Percentiles rank a stretch among this genome's conserved stretches.
phyloP scores from a whole-genome alignment of 2,113 vertebrate species.

The Caranx ignobilis region DNA sequence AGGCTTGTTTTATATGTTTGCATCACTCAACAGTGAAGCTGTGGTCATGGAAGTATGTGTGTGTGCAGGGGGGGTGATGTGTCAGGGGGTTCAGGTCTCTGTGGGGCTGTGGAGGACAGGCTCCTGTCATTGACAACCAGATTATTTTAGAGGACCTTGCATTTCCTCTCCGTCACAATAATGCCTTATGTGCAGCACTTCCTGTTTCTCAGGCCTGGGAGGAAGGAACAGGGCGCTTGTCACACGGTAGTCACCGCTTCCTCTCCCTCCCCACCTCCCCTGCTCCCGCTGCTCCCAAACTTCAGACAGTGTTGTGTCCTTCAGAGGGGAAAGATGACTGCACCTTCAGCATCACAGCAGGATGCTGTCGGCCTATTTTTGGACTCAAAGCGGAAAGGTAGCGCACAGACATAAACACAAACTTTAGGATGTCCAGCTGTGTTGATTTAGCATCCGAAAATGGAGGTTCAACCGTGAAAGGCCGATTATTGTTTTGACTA shows the following conservation, averaged over 20 bases:
- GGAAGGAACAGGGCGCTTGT: conserved; percentile 85
- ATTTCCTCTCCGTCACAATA: conserved; percentile 88
- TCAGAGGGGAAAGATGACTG: conserved; percentile 81
- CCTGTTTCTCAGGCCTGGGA: conserved; percentile 86
- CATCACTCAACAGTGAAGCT: conserved; percentile 52
- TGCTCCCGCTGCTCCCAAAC: conserved; percentile 64
- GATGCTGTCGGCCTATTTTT: conserved; percentile 78
- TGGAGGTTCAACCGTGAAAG: conserved; percentile 53
- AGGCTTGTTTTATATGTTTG: conserved; percentile 29
- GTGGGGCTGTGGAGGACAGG: conserved; percentile 68
- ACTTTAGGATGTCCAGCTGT: conserved; percentile 82
- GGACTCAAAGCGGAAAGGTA: conserved; percentile 79
- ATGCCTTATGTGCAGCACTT: conserved; percentile 84
- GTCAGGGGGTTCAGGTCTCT: conserved; percentile 45
- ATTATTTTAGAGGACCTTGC: conserved; percentile 85
- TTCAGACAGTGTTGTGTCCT: conserved; percentile 83
- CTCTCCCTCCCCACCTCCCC: conserved; percentile 45
- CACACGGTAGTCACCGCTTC: conserved; percentile 85
- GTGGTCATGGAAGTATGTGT: not conserved
- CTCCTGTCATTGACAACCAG: conserved; percentile 81
- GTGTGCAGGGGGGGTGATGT: not conserved
- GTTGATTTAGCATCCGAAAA: conserved; percentile 79
- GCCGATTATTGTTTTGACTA: conserved; percentile 75
- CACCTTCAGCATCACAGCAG: conserved; percentile 80
- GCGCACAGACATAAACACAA: conserved; percentile 83